Evolutionary conservation across 2,113 vertebrate species (phyloP).

Genomic region (Nycticorax nycticorax): DNA sequence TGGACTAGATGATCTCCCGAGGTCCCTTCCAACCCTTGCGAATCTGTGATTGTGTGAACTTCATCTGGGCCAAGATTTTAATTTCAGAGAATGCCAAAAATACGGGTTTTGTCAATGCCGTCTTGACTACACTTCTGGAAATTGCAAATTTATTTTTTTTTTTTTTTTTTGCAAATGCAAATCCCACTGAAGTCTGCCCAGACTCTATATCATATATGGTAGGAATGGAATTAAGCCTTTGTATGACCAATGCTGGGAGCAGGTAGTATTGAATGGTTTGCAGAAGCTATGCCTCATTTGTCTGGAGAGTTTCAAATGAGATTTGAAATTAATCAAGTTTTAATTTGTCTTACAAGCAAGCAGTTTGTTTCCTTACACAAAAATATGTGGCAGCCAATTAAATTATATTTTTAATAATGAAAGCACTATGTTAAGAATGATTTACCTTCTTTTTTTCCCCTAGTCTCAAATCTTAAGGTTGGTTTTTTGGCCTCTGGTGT

Average conservation of each 20-base stretch:
- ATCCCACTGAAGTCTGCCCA: neutral
- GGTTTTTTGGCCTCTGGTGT: neutral
- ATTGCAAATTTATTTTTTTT: neutral
- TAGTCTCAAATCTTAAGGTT: neutral
- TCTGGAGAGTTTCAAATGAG: conserved; percentile 13
- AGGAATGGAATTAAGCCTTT: neutral
- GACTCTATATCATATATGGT: neutral
- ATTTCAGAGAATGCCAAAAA: neutral
- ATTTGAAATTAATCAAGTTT: conserved; percentile 23
- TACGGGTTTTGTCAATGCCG: neutral
- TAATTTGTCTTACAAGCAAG: neutral
- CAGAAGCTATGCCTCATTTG: neutral
- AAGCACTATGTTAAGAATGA: neutral
- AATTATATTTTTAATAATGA: conserved; percentile 16
- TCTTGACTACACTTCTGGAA: neutral
- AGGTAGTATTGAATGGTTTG: neutral
- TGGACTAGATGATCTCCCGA: no score
- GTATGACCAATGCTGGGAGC: neutral
- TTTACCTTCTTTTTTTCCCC: neutral
- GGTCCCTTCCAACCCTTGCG: no score
- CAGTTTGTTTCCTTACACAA: neutral
- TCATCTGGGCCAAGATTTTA: neutral
- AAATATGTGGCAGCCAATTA: conserved; percentile 9
- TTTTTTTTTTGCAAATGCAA: neutral
- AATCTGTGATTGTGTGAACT: neutral